Percentiles rank a stretch among this genome's conserved stretches.
Conservation (phyloP, 2,797 vertebrate species). For the Ctenosaura bakeri region DNA sequence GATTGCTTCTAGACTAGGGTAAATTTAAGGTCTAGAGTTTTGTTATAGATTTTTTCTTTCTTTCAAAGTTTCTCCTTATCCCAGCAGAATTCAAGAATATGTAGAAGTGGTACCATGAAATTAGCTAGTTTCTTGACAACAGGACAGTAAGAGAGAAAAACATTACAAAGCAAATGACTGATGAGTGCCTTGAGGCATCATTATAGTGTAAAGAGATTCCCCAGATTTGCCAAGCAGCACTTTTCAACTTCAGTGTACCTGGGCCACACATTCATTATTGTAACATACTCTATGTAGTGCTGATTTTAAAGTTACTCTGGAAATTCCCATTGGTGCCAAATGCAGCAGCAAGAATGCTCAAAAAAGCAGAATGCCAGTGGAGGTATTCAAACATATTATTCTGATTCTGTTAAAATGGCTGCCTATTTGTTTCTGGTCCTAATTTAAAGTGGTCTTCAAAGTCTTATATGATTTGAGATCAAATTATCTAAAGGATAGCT, state of each 20-base stretch:
- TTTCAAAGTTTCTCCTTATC: neutral
- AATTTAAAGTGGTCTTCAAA: neutral
- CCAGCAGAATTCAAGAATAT: neutral
- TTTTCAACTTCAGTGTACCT: neutral
- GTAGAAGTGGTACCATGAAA: neutral
- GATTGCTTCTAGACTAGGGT: neutral
- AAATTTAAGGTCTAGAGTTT: neutral
- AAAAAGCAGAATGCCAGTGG: too few relatives aligned
- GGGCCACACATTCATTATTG: neutral
- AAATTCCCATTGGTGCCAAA: neutral
- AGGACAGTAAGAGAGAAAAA: neutral
- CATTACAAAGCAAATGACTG: neutral
- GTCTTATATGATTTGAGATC: neutral
- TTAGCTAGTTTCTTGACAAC: neutral
- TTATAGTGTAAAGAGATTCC: neutral
- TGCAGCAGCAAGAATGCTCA: neutral
- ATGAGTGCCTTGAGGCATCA: neutral
- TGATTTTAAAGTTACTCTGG: neutral
- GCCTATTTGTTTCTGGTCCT: neutral
- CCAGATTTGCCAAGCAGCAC: neutral
- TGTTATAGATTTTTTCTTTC: too few relatives aligned
- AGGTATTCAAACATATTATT: neutral
- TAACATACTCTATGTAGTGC: too few relatives aligned
- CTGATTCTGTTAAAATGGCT: neutral
- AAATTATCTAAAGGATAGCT: neutral